Percentiles rank a stretch among this genome's conserved stretches.
These are phyloP conservation scores for Cantharis rustica DNA, from an alignment of 2,888 invertebrate species.

Conservation along the genomic window DNA sequence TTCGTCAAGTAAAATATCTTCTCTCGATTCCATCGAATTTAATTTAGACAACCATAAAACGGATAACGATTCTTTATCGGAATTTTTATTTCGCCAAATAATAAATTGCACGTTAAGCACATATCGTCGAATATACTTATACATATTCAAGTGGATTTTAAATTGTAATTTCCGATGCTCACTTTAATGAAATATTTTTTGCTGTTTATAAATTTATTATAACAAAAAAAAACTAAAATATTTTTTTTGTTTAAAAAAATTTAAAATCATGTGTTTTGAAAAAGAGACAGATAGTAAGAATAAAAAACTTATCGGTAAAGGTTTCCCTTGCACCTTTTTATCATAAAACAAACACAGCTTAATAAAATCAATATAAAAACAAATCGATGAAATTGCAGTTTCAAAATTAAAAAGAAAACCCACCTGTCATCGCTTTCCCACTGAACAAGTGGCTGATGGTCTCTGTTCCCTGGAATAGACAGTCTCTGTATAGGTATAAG, in stretches of 20 bases:
- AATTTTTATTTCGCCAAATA: not conserved
- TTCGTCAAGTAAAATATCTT: not conserved
- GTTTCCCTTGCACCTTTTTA: not conserved
- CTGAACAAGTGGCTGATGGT: conserved; percentile 63
- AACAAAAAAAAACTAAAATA: no score
- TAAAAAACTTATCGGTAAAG: no score
- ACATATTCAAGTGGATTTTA: not conserved
- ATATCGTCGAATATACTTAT: no score
- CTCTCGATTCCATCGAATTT: not conserved
- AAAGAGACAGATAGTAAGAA: no score
- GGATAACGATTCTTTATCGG: not conserved
- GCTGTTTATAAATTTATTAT: not conserved
- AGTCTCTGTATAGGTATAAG: conserved; percentile 60
- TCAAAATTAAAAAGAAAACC: not conserved
- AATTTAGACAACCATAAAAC: not conserved
- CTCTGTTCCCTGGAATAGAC: conserved; percentile 57
- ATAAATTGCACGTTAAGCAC: not conserved
- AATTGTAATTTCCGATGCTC: not conserved
- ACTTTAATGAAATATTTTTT: not conserved
- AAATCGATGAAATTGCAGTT: not conserved
- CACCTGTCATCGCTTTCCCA: conserved; percentile 64
- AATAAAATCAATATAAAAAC: not conserved
- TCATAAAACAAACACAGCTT: not conserved
- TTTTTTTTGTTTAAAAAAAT: no score
- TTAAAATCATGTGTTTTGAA: no score